These are phyloP conservation scores for Ictalurus punctatus DNA, from an alignment of 2,113 vertebrate species.

Conservation along the genomic window DNA sequence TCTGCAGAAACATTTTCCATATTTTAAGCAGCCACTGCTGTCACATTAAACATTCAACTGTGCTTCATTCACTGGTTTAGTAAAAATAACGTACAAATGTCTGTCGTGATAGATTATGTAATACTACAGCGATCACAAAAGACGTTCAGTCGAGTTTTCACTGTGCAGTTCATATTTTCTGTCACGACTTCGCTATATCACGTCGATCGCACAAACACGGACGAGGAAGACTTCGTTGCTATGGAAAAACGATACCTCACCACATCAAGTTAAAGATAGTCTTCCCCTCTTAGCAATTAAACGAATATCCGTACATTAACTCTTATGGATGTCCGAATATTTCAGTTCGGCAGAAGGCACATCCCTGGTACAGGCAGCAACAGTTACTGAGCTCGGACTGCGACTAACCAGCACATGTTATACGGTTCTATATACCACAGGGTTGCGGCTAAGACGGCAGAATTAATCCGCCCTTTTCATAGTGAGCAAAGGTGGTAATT, in stretches of 20 bases:
- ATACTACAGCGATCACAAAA: neutral
- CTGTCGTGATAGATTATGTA: neutral
- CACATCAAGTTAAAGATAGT: neutral
- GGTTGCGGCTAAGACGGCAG: neutral
- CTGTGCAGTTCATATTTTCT: neutral
- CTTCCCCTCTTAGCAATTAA: neutral
- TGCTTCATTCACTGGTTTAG: neutral
- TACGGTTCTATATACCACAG: neutral
- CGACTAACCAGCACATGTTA: neutral
- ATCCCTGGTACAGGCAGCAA: neutral
- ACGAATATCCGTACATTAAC: neutral
- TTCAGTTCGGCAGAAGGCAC: neutral
- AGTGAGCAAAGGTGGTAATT: neutral
- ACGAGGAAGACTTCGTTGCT: neutral
- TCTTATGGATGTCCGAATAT: neutral
- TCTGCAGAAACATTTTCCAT: too few relatives aligned
- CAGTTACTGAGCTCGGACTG: neutral
- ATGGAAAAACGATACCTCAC: neutral
- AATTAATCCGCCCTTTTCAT: neutral
- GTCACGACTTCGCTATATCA: neutral
- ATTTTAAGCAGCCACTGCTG: too few relatives aligned
- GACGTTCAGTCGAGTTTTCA: neutral
- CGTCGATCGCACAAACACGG: neutral
- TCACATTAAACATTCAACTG: too few relatives aligned
- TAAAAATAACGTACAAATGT: neutral